phyloP scores from a whole-genome alignment of 2,113 vertebrate genomes.

The Albula goreensis region DNA sequence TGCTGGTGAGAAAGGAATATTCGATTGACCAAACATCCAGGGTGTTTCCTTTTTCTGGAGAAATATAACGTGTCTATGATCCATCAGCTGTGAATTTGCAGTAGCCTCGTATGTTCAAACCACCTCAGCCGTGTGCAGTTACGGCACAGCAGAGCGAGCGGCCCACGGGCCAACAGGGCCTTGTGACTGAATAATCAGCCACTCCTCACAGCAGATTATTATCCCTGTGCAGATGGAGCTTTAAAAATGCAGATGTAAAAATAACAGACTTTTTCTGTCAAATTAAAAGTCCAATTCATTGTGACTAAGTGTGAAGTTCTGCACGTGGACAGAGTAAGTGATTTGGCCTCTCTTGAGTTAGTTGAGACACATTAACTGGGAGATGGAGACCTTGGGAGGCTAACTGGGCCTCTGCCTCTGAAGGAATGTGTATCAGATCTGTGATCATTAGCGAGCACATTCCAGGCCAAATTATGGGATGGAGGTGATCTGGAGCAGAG shows the following conservation, averaged over 20 bases:
- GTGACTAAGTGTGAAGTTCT: neutral
- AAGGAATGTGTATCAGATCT: slow-evolving; percentile 25
- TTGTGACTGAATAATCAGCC: slow-evolving; percentile 28
- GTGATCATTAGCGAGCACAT: slow-evolving; percentile 33
- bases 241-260: neutral
- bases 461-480: slow-evolving; percentile 38
- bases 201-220: slow-evolving; percentile 36
- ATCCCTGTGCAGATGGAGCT: slow-evolving; percentile 24
- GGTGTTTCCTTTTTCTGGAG: too few relatives aligned
- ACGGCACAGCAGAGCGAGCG: too few relatives aligned
- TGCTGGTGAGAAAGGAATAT: too few relatives aligned
- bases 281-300: neutral
- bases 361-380: slow-evolving; percentile 18
- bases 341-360: slow-evolving; percentile 2
- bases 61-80: too few relatives aligned
- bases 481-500: slow-evolving; percentile 11
- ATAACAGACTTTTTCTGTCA: neutral
- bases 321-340: neutral
- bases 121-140: neutral
- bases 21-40: too few relatives aligned
- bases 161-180: neutral
- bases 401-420: neutral
- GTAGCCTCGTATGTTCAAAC: neutral
- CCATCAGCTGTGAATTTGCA: neutral
- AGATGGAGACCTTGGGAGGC: neutral